Evolutionary conservation across 2,113 vertebrate species (phyloP).

Genomic region (Hydrolagus affinis): DNA sequence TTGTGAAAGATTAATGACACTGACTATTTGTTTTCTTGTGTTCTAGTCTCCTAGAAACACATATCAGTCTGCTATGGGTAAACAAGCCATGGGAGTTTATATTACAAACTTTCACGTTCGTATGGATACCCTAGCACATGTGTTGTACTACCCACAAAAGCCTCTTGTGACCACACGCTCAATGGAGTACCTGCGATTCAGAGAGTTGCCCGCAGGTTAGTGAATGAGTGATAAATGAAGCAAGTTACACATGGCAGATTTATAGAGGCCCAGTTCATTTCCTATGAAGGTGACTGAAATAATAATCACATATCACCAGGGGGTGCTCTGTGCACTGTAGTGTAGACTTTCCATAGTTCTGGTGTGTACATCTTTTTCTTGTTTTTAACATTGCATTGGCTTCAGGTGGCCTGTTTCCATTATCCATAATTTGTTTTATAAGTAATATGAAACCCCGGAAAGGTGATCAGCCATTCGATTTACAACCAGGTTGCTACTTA

Average conservation of each 20-base stretch:
- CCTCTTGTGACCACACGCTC: constrained; percentile 90
- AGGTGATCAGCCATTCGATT: no score
- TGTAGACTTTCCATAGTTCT: no score
- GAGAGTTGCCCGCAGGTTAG: constrained; percentile 88
- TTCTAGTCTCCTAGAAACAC: constrained; percentile 94
- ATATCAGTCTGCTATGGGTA: constrained; percentile 97
- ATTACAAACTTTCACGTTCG: constrained; percentile 97
- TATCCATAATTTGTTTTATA: no score
- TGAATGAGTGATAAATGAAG: constrained; percentile 5
- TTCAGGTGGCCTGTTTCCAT: no score
- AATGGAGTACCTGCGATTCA: constrained; percentile 94
- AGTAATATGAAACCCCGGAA: no score
- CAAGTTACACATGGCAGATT: not conserved
- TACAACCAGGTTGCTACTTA: no score
- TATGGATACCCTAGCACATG: constrained; percentile 94
- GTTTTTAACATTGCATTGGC: no score
- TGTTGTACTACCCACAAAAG: constrained; percentile 95
- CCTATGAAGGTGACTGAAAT: not conserved
- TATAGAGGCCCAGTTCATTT: not conserved
- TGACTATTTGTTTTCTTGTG: not conserved
- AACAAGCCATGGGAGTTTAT: constrained; percentile 98
- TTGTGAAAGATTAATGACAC: not conserved
- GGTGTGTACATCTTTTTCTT: no score
- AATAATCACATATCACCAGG: not conserved
- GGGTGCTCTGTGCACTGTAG: no score